Evolutionary conservation across 2,888 invertebrate species (phyloP), one percentile per base, ranked within the genome.

Genomic region (Morpho helenor): DNA sequence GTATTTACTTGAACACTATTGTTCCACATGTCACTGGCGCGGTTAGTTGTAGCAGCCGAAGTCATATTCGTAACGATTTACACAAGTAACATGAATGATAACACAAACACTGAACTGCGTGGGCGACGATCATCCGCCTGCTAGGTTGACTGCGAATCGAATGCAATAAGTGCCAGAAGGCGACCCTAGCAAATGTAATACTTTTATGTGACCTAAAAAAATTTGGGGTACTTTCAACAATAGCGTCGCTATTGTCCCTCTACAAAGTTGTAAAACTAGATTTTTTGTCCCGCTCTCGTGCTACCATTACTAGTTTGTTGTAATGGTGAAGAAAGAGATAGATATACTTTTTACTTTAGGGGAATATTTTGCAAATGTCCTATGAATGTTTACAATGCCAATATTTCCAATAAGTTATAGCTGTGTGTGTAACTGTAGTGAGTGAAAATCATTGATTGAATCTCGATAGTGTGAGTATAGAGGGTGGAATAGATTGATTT

Each of bases 171-270:
- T 82, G 82, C 76, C 82, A 78, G 79, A 79, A 80, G 81, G 78
- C 82, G 85, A 83, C 88, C 87, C 88, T 87, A 74, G 81, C 87
- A 84, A 88, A 82, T 84, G 85, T 87, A 88, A 86, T 87, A 87
- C 85, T 87, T 87, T 87, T 89, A 84, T 87, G 79, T 88, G 89
- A 87, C 89, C 87, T 86, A 89, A 90, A 90, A 89, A 89, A 89
- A 86, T 83, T 88, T 84, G 82, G 90, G 90, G 89, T 87, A 89
- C 86, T 81, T 82, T 77, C 79, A 89, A 90, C 89, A 90, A 90
- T 88, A 87, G 89, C 76, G 73, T 80, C 80, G 76, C 86, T 74
- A 87, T 86, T 89, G 89, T 89, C 86, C 87, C 87, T 87, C 77
- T 74, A 79, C 79, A 62, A 77, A 82, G 84, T 82, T 85, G 82